These are phyloP conservation scores for Limnodromus scolopaceus DNA, from an alignment of 2,797 vertebrate genomes.

Conservation along the genomic window DNA sequence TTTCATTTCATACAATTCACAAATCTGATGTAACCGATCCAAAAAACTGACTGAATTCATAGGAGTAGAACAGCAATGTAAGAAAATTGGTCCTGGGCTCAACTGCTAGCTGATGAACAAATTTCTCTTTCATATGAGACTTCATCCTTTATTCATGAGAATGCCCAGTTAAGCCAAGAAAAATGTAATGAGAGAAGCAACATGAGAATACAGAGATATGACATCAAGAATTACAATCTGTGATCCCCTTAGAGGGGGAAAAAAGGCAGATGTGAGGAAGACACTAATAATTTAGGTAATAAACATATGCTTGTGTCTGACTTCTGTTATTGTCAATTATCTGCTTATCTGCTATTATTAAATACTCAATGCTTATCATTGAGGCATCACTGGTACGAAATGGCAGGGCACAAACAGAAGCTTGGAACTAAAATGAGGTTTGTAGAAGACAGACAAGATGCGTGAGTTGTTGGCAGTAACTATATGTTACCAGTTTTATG, in stretches of 20 bases:
- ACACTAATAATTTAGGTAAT: neutral
- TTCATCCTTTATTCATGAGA: neutral
- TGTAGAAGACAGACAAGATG: neutral
- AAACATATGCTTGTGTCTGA: neutral
- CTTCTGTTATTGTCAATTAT: neutral
- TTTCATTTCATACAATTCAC: neutral
- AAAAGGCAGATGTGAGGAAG: neutral
- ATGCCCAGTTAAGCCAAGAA: neutral
- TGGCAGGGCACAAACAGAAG: neutral
- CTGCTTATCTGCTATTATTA: neutral
- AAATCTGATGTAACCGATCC: neutral
- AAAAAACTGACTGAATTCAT: neutral
- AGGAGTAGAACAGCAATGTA: neutral
- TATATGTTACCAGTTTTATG: neutral
- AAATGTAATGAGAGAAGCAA: neutral
- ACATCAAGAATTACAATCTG: neutral
- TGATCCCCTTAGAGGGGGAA: neutral
- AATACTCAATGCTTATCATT: neutral
- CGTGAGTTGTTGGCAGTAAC: neutral
- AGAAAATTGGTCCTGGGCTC: neutral
- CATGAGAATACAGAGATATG: neutral
- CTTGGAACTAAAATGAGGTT: neutral
- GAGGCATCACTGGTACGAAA: neutral
- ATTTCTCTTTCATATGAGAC: neutral
- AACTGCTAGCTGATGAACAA: neutral